Evolutionary conservation across 2,797 vertebrate species (phyloP), one percentile per base, ranked within the genome.

Genomic region (Ibycter americanus): DNA sequence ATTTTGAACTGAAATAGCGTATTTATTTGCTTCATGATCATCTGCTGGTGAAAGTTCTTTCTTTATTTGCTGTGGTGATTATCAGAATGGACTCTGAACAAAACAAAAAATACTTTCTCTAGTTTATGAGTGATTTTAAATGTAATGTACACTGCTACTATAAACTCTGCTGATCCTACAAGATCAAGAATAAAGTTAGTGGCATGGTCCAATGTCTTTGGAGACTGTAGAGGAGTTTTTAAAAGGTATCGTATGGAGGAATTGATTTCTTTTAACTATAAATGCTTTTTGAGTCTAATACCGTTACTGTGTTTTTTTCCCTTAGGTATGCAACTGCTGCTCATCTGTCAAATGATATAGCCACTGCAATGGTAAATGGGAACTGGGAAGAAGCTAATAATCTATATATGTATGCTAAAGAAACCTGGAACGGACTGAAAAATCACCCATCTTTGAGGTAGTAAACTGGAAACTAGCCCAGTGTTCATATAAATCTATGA

Each of bases 381-480:
- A 98, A 98, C 90, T 99, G 99, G 99, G 98, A 99, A 47, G 98
- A 98, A 44, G 99, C 99, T 31, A 92, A 98, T 79, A 83, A 94
- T 54, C 98, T 99, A 10, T 99, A 99, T 72, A 79, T 85, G 25
- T 47, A 86, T 68, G 99, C 99, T 58, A 99, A 98, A 86, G 96
- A 95, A 58, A 92, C 94, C 40, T 99, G 99, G 99, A 88, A 97
- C 8, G 78, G 97, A 46, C 93, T 99, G 94, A 98, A 97, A 85
- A 52, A 91, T 83, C 98, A 97, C 22, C 97, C 97, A 20, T 98
- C 98, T 77, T 89, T 99, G 93, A 99, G 99, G 99, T 99, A 96
- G 58, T 61, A 51, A 32, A 21, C 27, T 49, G 34, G 36, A 76
- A 59, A 52, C 36, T 15, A 44, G 16, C 25, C 36, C 72, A 9